A percentile compares a stretch with the other conserved stretches of the same genome.
phyloP scores from a whole-genome alignment of 2,113 vertebrate genomes.

The Pimephales promelas region DNA sequence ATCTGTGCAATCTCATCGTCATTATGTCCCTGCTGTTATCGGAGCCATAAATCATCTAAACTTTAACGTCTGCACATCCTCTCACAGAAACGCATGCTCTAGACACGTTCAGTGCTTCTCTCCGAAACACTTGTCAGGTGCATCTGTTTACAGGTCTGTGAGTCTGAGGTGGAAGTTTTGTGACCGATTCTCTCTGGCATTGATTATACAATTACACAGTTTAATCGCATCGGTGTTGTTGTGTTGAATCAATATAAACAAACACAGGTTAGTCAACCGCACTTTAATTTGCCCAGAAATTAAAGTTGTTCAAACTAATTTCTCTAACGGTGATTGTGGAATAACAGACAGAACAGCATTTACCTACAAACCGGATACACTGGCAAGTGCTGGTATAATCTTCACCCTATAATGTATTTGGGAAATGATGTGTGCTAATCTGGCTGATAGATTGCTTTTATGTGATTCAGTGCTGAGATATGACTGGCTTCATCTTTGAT shows the following conservation, averaged over 20 bases:
- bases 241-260: constrained; percentile 27
- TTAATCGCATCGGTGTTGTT: constrained; percentile 20
- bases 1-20: constrained; percentile 62
- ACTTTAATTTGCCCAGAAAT: constrained; percentile 25
- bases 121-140: background rate
- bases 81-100: constrained; percentile 31
- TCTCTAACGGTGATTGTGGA: background rate
- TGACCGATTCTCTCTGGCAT: constrained; percentile 13
- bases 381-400: background rate
- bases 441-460: constrained; percentile 59
- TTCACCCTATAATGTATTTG: constrained; percentile 54
- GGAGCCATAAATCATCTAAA: constrained; percentile 62
- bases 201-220: constrained; percentile 31
- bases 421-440: constrained; percentile 69
- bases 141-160: constrained; percentile 27
- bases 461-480: constrained; percentile 68
- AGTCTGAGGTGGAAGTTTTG: constrained; percentile 16
- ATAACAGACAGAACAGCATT: background rate
- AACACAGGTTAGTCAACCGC: constrained; percentile 26
- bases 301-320: background rate
- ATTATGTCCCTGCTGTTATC: constrained; percentile 64
- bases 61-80: constrained; percentile 51
- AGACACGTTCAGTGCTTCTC: background rate
- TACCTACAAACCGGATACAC: background rate
- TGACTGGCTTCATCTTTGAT: constrained; percentile 70